phyloP scores from a whole-genome alignment of 2,888 invertebrate species.

The Metalampra italica region DNA sequence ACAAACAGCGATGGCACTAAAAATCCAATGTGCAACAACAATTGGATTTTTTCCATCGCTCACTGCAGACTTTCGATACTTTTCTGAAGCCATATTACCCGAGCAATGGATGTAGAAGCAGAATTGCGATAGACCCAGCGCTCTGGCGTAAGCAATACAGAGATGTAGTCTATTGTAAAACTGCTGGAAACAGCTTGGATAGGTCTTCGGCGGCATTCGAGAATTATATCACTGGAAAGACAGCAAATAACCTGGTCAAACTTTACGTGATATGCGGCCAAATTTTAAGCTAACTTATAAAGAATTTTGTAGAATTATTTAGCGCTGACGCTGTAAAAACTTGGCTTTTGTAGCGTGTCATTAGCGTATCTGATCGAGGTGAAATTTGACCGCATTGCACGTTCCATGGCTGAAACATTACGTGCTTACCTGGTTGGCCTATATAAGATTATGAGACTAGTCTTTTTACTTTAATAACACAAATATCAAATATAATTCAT shows the following conservation, averaged over 20 bases:
- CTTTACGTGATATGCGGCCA: slow-evolving; percentile 27
- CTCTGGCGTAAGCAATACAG: slow-evolving; percentile 50
- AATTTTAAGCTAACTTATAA: not conserved
- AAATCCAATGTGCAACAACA: slow-evolving; percentile 69
- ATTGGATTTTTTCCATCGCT: slow-evolving; percentile 72
- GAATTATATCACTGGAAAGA: slow-evolving; percentile 4
- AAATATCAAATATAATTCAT: too few species aligned
- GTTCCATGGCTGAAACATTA: slow-evolving; percentile 6
- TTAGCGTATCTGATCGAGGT: not conserved
- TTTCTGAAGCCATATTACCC: slow-evolving; percentile 36
- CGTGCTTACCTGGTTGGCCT: slow-evolving; percentile 4
- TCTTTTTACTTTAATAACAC: too few species aligned
- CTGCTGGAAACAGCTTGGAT: slow-evolving; percentile 18
- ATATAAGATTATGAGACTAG: not conserved
- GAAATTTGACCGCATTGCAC: slow-evolving; percentile 28
- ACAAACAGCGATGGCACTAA: slow-evolving; percentile 71
- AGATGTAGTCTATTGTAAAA: slow-evolving; percentile 57
- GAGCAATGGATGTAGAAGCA: slow-evolving; percentile 43
- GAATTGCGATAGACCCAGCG: slow-evolving; percentile 50
- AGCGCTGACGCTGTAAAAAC: not conserved
- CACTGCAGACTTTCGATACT: slow-evolving; percentile 54
- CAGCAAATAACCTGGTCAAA: slow-evolving; percentile 36
- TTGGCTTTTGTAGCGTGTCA: too few species aligned
- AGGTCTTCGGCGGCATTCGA: slow-evolving; percentile 1
- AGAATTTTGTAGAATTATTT: too few species aligned